Base-by-base conservation (phyloP, 2,888 invertebrate species). In the Folsomia candida region DNA sequence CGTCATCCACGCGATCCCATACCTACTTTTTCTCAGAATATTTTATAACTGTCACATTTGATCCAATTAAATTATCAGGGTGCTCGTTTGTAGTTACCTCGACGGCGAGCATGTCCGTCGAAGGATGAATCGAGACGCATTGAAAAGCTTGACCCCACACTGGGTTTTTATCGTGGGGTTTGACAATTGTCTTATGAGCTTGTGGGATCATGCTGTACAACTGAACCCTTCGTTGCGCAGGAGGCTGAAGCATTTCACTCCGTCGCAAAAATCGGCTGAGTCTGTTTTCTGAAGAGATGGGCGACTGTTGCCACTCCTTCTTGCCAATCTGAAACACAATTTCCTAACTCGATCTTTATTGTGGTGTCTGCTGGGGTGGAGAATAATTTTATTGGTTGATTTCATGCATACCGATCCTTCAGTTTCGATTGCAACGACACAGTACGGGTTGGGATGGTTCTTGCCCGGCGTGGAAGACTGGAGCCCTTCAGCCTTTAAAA, bases 131-230 rank as follows among this genome's bases (percentile, higher is more conserved):
- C 22, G 73, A 67, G 24, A 79, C 54, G 61, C 74, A 73, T 67
- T 79, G 79, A 59, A 79, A 79, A 25, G 75, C 29, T 58, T 79
- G 76, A 29, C 78, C 75, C 79, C 79, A 79, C 14, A 61, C 66
- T 2, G 79, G 79, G 57, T 69, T 65, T 11, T 51, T 54, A n/a
- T 73, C 71, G 28, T 71, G 69, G 11, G 58, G 66, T 58, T 72
- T 68, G 2, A 79, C 60, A 4, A 64, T 58, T 0, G 79, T 79
- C 66, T 73, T 76, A 26, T 75, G 71, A 28, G 54, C 67, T 2
- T 37, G 24, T 14, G 74, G 76, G 24, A 79, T 60, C 11, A 69
- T 51, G 18, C 70, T 70, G 58, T 77, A 79, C 0, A 74, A 29
- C 66, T 78, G 78, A 20, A 60, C 68, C 6, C 27, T 11, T 20